These are phyloP conservation scores for Dendrocincla tyrannina DNA, from an alignment of 2,797 vertebrate genomes.

Conservation along the genomic window DNA sequence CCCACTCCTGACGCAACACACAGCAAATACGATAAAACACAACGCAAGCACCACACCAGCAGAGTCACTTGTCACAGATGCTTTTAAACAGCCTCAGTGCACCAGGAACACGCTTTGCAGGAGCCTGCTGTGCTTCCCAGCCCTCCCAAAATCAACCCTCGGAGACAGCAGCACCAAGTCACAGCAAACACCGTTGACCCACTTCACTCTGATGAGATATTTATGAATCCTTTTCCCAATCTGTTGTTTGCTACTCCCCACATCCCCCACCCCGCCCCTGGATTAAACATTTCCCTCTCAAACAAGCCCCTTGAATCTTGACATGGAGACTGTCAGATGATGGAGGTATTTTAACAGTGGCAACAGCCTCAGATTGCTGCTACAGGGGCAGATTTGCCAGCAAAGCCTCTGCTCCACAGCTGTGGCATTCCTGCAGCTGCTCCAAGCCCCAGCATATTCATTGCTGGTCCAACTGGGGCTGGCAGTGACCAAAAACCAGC, in stretches of 20 bases:
- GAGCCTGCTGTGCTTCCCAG: neutral
- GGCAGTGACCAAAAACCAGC: neutral
- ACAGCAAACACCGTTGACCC: neutral
- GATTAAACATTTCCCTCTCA: neutral
- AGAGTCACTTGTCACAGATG: neutral
- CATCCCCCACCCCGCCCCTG: neutral
- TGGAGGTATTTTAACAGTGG: neutral
- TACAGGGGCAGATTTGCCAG: neutral
- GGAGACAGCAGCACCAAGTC: neutral
- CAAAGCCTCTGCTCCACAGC: neutral
- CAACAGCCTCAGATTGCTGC: neutral
- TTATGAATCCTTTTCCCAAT: neutral
- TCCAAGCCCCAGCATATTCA: neutral
- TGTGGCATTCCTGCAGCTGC: neutral
- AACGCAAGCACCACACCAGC: neutral
- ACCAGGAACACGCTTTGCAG: neutral
- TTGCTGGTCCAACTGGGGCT: neutral
- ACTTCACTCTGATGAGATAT: neutral
- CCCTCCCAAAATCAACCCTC: neutral
- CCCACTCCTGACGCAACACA: neutral
- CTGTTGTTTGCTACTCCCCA: neutral
- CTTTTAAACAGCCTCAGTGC: neutral
- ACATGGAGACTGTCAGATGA: neutral
- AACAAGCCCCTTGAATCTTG: neutral
- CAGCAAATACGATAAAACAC: accelerated